These are phyloP conservation scores for Drosophila anceps DNA, from an alignment of 2,888 invertebrate species.

Conservation along the genomic window DNA sequence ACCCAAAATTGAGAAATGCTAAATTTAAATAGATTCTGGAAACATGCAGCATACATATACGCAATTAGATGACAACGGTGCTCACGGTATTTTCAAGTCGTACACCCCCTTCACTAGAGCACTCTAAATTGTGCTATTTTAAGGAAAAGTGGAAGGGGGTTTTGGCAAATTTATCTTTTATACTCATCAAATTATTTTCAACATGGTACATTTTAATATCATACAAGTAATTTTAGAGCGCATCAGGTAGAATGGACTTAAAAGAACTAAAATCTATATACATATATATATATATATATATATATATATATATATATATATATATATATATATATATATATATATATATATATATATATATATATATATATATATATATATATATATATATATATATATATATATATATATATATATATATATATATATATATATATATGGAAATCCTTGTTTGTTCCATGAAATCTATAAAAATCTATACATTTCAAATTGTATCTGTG, in stretches of 20 bases:
- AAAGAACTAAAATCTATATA: background rate
- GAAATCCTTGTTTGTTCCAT: background rate
- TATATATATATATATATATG: background rate
- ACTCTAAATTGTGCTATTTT: constrained; percentile 1
- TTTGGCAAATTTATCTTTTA: constrained; percentile 8
- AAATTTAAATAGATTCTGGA: constrained; percentile 1
- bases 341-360: no score
- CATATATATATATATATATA: no score
- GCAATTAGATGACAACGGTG: constrained; percentile 3
- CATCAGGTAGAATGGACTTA: background rate
- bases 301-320: no score
- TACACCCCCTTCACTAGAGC: background rate
- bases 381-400: no score
- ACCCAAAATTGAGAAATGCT: background rate
- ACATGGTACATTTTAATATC: background rate
- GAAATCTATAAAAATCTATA: background rate
- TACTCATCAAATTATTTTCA: constrained; percentile 15
- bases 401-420: no score
- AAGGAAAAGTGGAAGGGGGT: constrained; percentile 1
- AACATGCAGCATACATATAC: background rate
- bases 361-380: no score
- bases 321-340: no score
- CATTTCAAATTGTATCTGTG: background rate
- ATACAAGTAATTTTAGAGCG: constrained; percentile 7
- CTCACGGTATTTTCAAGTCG: constrained; percentile 1